A percentile compares a stretch with the other conserved stretches of the same genome.
These are phyloP conservation scores for Amblyteles armatorius DNA, from an alignment of 2,888 invertebrate genomes.

Conservation along the genomic window DNA sequence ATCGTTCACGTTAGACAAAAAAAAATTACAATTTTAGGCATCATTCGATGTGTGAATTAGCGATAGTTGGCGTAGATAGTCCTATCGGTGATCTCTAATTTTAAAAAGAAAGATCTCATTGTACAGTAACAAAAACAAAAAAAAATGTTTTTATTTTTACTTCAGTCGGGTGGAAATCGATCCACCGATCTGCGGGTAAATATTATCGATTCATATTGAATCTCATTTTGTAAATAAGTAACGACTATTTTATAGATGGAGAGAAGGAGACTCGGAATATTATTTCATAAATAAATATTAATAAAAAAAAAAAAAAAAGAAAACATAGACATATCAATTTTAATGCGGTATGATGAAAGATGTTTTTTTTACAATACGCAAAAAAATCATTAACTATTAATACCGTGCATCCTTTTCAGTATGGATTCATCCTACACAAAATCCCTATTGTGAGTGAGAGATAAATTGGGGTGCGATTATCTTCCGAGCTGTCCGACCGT, in stretches of 20 bases:
- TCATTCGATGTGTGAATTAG: slow-evolving; percentile 40
- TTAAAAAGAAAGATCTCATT: slow-evolving; percentile 29
- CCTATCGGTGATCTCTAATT: neutral
- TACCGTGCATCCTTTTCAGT: slow-evolving; percentile 82
- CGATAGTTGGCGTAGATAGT: slow-evolving; percentile 25
- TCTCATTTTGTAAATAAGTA: slow-evolving; percentile 70
- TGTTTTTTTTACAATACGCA: slow-evolving; percentile 64
- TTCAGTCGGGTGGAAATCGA: slow-evolving; percentile 46
- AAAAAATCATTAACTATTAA: slow-evolving; percentile 76
- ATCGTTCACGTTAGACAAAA: slow-evolving; percentile 31
- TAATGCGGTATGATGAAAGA: slow-evolving; percentile 34
- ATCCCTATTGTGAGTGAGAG: slow-evolving; percentile 70
- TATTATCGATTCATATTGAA: slow-evolving; percentile 70
- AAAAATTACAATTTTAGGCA: slow-evolving; percentile 31
- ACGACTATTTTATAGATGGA: slow-evolving; percentile 71
- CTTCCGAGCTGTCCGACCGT: slow-evolving; percentile 60
- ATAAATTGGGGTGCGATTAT: slow-evolving; percentile 48
- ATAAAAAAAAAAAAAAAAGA: slow-evolving; percentile 66
- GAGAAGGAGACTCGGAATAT: slow-evolving; percentile 60
- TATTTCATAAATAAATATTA: slow-evolving; percentile 73
- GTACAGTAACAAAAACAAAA: neutral
- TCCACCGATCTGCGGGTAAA: slow-evolving; percentile 37
- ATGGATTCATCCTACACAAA: slow-evolving; percentile 74
- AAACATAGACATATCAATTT: slow-evolving; percentile 54
- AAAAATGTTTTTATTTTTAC: slow-evolving; percentile 36